Conservation (phyloP, 2,888 invertebrate species). For the Pedicia rivosa region DNA sequence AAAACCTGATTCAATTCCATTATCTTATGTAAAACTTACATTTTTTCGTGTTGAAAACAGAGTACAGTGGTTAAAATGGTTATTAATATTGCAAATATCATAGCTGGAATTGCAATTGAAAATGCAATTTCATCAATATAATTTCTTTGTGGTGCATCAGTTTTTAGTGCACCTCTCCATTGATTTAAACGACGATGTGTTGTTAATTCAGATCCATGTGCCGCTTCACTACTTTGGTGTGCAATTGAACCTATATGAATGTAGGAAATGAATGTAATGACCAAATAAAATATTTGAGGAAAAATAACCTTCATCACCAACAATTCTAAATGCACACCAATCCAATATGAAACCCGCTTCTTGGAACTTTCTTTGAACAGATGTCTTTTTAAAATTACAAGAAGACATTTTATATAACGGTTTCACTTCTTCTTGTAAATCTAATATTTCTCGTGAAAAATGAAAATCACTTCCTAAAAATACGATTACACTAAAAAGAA, state of each 20-base stretch:
- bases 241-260: background rate
- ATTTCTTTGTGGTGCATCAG: constrained; percentile 47
- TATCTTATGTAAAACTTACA: constrained; percentile 51
- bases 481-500: constrained; percentile 45
- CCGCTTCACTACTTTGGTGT: constrained; percentile 15
- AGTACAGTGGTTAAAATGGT: constrained; percentile 52
- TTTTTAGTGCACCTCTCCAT: constrained; percentile 46
- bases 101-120: constrained; percentile 51
- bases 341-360: constrained; percentile 64
- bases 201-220: constrained; percentile 22
- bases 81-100: constrained; percentile 47
- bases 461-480: constrained; percentile 60
- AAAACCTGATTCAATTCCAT: background rate
- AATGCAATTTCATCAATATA: constrained; percentile 52
- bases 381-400: constrained; percentile 76
- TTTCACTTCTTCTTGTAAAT: constrained; percentile 55
- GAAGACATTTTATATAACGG: constrained; percentile 61
- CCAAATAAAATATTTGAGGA: constrained; percentile 22
- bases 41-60: constrained; percentile 58
- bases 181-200: constrained; percentile 29
- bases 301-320: constrained; percentile 31
- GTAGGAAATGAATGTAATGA: too few species aligned
- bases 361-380: constrained; percentile 68
- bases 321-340: constrained; percentile 80
- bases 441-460: constrained; percentile 41